phyloP scores from a whole-genome alignment of 2,888 invertebrate species.

The Drosophila antonietae region DNA sequence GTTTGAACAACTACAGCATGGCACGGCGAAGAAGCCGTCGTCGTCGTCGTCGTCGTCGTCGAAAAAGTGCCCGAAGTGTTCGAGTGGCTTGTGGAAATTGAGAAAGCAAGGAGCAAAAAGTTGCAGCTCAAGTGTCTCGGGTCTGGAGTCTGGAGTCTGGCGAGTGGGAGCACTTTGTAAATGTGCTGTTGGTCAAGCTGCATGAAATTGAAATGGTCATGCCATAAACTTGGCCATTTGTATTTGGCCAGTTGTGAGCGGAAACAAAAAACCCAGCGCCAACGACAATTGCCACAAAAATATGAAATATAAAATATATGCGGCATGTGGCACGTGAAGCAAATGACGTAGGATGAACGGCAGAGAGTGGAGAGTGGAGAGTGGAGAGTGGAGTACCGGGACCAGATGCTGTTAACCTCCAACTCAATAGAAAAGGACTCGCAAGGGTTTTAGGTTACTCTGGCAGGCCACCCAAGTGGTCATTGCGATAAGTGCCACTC shows the following conservation, averaged over 20 bases:
- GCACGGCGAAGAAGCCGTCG: not conserved
- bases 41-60: not conserved
- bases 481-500: constrained; percentile 48
- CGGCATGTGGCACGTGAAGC: constrained; percentile 47
- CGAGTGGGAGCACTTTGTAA: constrained; percentile 41
- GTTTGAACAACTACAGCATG: constrained; percentile 64
- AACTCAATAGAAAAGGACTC: not conserved
- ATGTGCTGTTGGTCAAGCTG: constrained; percentile 71
- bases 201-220: constrained; percentile 78
- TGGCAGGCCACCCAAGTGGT: constrained; percentile 41
- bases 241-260: constrained; percentile 59
- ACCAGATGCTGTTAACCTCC: constrained; percentile 24
- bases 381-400: not conserved
- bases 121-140: constrained; percentile 48
- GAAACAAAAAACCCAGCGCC: constrained; percentile 38
- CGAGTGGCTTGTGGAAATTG: constrained; percentile 66
- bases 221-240: constrained; percentile 77
- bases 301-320: constrained; percentile 54
- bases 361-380: too few relatives aligned
- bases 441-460: constrained; percentile 24
- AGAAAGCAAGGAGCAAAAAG: constrained; percentile 55
- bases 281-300: constrained; percentile 66
- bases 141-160: too few relatives aligned
- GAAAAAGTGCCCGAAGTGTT: constrained; percentile 54
- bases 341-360: too few relatives aligned